A percentile compares a stretch with the other conserved stretches of the same genome.
Conservation (phyloP, 2,113 vertebrate species). For the Apteryx owenii region DNA sequence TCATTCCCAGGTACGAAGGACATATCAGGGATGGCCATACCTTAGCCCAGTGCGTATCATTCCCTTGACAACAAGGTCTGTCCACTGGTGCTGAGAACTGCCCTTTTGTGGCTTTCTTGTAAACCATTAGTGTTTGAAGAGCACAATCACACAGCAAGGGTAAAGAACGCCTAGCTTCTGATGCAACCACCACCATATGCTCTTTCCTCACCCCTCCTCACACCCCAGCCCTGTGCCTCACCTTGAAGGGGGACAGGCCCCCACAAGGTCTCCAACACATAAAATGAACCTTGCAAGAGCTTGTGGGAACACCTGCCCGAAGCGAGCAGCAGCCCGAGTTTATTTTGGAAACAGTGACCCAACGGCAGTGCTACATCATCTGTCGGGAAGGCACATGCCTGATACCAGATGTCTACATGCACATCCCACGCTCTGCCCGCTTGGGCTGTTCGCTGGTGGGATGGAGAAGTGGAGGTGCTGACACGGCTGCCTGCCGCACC, state of each 20-base stretch:
- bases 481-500: too few relatives aligned
- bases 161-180: neutral
- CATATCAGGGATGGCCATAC: fast-evolving
- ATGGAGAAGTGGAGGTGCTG: too few relatives aligned
- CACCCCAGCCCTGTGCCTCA: neutral
- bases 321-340: fast-evolving
- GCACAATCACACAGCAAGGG: neutral
- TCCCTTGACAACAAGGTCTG: neutral
- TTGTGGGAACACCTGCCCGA: fast-evolving
- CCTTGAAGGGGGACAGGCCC: neutral
- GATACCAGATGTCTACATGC: neutral
- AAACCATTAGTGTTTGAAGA: neutral
- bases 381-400: fast-evolving
- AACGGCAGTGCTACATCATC: neutral
- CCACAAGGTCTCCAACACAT: fast-evolving
- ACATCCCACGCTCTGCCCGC: neutral
- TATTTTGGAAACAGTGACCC: neutral
- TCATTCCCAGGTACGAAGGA: fast-evolving
- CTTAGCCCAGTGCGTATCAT: neutral
- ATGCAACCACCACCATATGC: neutral
- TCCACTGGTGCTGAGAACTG: neutral
- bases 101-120: neutral
- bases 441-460: too few relatives aligned
- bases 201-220: neutral
- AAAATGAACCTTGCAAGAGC: fast-evolving